Evolutionary conservation across 2,888 invertebrate species (phyloP), one percentile per base, ranked within the genome.

Genomic region (Drosophila maculinotata): DNA sequence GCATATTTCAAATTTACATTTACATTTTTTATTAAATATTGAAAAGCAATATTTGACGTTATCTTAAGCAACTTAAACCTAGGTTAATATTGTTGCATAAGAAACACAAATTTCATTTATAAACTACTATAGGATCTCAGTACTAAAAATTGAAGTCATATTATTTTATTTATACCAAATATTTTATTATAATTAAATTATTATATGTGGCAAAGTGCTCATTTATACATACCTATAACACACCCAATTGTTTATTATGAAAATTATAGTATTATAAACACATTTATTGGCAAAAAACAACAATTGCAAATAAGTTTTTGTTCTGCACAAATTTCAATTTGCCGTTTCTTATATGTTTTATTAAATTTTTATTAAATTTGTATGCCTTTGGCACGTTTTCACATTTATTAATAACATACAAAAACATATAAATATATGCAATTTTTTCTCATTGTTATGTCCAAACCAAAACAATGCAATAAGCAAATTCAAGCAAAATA

Each of bases 351-450:
- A 39, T 15, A 41, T 33, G 41, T 59, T 51, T 30, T 35, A 60
- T 64, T 44, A 47, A 60, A 25, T 54, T 75, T 69, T 57, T 65
- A 60, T 67, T 65, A 56, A 25, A 79, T 64, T 80, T 59, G 12
- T 41, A 33, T 49, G 68, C 65, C 68, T 15, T 39, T 42, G 41
- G 59, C 66, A 15, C 12, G 54, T 53, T 63, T 31, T 35, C 23
- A 20, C 31, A 48, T 56, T 66, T 64, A 66, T 64, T 63, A 64
- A 56, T 48, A 51, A 20, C 14, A 47, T 25, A 48, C 38, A 36
- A 28, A 38, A 44, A 25, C n/a, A 51, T 25, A 26, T 6, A 47
- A 31, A 51, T 44, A 17, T 7, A 20, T 31, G 23, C 10, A 30
- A 17, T 42, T 23, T 35, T 30, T 54, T 44, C 15, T 20, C 12